Evolutionary conservation across 2,888 invertebrate species (phyloP).

Genomic region (Furcula furcula): DNA sequence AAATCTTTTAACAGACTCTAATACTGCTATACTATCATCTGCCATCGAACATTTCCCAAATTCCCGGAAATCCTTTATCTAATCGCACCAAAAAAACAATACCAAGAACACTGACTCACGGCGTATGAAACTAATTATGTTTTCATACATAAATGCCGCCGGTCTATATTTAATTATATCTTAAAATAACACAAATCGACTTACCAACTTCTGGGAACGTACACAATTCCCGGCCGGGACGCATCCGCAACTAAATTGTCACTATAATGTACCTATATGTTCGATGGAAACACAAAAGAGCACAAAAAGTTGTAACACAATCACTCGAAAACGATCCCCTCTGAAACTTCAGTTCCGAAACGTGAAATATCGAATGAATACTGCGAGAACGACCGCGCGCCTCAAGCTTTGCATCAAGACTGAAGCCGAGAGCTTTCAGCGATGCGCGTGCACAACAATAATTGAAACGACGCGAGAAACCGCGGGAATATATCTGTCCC

Average conservation of each 20-base stretch:
- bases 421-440: constrained; percentile 67
- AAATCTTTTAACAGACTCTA: too few species aligned
- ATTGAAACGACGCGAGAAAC: constrained; percentile 20
- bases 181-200: constrained; percentile 73
- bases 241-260: constrained; percentile 42
- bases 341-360: constrained; percentile 37
- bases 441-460: constrained; percentile 62
- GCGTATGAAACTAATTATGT: constrained; percentile 70
- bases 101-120: constrained; percentile 57
- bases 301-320: constrained; percentile 43
- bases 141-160: constrained; percentile 65
- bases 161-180: constrained; percentile 77
- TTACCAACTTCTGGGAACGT: constrained; percentile 66
- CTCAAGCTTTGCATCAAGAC: constrained; percentile 60
- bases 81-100: constrained; percentile 41
- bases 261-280: constrained; percentile 19
- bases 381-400: constrained; percentile 41
- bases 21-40: too few species aligned
- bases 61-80: constrained; percentile 23
- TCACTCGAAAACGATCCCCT: constrained; percentile 48
- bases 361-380: constrained; percentile 35
- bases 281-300: constrained; percentile 30
- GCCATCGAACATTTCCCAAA: too few species aligned
- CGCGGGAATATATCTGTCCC: constrained; percentile 36
- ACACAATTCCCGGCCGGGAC: constrained; percentile 44